phyloP scores from a whole-genome alignment of 2,797 vertebrate species.

The Atherinosoma microstoma region DNA sequence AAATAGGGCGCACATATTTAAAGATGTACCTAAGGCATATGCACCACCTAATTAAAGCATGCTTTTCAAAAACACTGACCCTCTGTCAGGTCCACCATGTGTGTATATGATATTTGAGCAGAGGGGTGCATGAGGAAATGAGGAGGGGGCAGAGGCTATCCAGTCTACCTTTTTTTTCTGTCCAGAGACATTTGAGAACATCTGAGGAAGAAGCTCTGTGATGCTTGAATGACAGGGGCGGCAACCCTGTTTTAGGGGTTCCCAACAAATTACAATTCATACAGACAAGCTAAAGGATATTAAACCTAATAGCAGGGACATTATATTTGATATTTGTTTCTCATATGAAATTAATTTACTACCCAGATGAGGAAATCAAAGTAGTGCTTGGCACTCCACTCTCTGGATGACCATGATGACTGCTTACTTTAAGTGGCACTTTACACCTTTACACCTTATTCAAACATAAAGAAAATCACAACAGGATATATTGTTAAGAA shows the following conservation, averaged over 20 bases:
- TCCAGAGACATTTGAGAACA: slow-evolving; percentile 63
- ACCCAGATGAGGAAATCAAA: slow-evolving; percentile 39
- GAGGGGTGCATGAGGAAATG: slow-evolving; percentile 63
- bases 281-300: slow-evolving; percentile 40
- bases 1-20: slow-evolving; percentile 62
- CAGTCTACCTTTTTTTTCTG: slow-evolving; percentile 45
- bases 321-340: slow-evolving; percentile 11
- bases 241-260: slow-evolving; percentile 52
- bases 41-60: slow-evolving; percentile 67
- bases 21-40: slow-evolving; percentile 58
- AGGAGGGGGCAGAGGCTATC: slow-evolving; percentile 48
- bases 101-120: slow-evolving; percentile 64
- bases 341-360: slow-evolving; percentile 34
- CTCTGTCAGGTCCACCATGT: slow-evolving; percentile 66
- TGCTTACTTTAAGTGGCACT: slow-evolving; percentile 22
- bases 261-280: slow-evolving; percentile 41
- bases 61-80: slow-evolving; percentile 62
- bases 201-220: slow-evolving; percentile 49
- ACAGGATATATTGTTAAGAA: slow-evolving; percentile 31
- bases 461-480: slow-evolving; percentile 17
- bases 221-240: slow-evolving; percentile 50
- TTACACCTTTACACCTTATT: slow-evolving; percentile 13
- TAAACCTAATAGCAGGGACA: slow-evolving; percentile 15
- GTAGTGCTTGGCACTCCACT: slow-evolving; percentile 12
- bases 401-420: slow-evolving; percentile 19